These are phyloP conservation scores for Apoda limacodes DNA, from an alignment of 2,888 invertebrate genomes.

Conservation along the genomic window DNA sequence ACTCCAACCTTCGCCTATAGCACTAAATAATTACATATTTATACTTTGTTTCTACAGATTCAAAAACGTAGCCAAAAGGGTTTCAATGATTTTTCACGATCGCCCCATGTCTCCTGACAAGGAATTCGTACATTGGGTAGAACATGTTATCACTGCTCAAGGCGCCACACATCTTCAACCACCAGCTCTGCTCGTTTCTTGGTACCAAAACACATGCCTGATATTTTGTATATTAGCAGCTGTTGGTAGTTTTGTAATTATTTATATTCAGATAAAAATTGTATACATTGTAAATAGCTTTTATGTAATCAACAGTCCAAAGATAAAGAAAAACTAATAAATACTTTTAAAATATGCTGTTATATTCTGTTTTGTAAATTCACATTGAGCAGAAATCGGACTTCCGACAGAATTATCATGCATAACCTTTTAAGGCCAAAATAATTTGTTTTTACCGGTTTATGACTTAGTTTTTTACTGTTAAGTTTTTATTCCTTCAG, in stretches of 20 bases:
- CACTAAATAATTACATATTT: too few relatives aligned
- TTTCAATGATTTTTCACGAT: conserved; percentile 27
- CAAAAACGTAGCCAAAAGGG: conserved; percentile 21
- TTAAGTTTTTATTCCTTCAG: too few relatives aligned
- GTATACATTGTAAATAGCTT: neutral
- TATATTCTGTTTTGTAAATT: too few relatives aligned
- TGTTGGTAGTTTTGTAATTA: conserved; percentile 9
- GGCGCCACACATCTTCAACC: conserved; percentile 26
- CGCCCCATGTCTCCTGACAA: conserved; percentile 20
- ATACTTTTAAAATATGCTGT: neutral
- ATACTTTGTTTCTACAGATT: conserved; percentile 20
- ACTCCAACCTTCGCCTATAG: too few relatives aligned
- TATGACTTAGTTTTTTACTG: too few relatives aligned
- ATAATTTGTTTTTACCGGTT: too few relatives aligned
- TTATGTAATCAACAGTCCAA: conserved; percentile 1
- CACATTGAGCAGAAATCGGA: too few relatives aligned
- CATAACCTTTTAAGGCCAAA: too few relatives aligned
- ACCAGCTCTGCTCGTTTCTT: conserved; percentile 21
- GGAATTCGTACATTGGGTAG: conserved; percentile 25
- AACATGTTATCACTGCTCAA: conserved; percentile 22
- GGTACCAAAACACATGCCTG: conserved; percentile 26
- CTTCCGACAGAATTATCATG: too few relatives aligned
- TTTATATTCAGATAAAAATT: conserved; percentile 1
- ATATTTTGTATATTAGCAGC: conserved; percentile 24
- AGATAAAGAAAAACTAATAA: neutral